Base-by-base conservation (phyloP, 2,113 vertebrate genomes). In the Struthio camelus region DNA sequence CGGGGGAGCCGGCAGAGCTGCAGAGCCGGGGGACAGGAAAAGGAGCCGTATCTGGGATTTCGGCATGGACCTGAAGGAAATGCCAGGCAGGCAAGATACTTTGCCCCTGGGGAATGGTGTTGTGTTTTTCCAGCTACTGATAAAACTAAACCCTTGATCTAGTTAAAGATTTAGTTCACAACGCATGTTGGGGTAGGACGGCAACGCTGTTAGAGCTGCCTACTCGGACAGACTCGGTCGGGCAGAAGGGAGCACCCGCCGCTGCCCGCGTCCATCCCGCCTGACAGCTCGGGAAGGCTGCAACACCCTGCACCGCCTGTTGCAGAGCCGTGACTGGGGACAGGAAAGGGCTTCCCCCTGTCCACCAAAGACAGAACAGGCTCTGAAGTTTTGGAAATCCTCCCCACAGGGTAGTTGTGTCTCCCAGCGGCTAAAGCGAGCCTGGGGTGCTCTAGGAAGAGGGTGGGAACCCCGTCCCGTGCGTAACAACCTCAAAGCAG, bases 131-230 rank as follows among this genome's bases (percentile, higher is more conserved):
- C 94, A 97, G 85, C 84, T 81, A 70, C 89, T 91, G 94, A 97
- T 97, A 96, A 97, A 93, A 93, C 95, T 94, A 90, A 98, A 97
- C 96, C 96, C 97, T 97, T 97, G 96, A 93, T 97, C 94, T 97
- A 88, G 81, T 92, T 89, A 92, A 81, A 78, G 93, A 97, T 93
- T 94, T 91, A 90, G 76, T 83, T 81, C 88, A 77, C 34, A 80
- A 72, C 82, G 78, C 93, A 65, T 84, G 93, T 93, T 96, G 75
- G 67, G 88, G 50, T 93, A 80, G 94, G 67, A 69, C 80, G 78
- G 86, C 87, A 97, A 87, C n/a, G 54, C 83, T 76, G 80, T 89
- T 85, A 94, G 69, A 66, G 23, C 90, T 85, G 70, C 76, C 1
- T 15, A 44, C 79, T 48, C 84, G 88, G 94, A 82, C 81, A 81